Evolutionary conservation across 2,113 vertebrate species (phyloP), one percentile per base, ranked within the genome.

Genomic region (Sciurus niger): DNA sequence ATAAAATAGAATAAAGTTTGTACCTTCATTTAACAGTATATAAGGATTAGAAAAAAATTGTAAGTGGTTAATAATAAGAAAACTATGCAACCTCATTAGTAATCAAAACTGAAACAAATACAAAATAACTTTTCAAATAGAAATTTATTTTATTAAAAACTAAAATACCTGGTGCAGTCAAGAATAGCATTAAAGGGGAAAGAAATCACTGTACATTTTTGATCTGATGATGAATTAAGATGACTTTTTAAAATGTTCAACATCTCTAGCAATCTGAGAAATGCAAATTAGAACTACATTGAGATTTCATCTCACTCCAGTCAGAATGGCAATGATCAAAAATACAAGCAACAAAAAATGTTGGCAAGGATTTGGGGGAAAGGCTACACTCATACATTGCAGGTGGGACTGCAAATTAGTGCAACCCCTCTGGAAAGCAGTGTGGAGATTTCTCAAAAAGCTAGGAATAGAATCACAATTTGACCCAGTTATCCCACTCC

Each of bases 31-130:
- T 80, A 8, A 13, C 12, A 85, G 82, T 55, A 86, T 28, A 37
- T 0, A 68, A 63, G 8, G 65, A 82, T 92, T 63, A 48, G 53
- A 53, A 20, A 65, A 48, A 79, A 40, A 51, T 20, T 8, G 1
- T 16, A 77, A 53, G 32, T 90, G 30, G 24, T 76, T 65, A 94
- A 53, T 30, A 51, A 78, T 0, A 84, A 94, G 40, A 78, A 94
- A 95, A 95, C 46, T 25, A 53, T 6, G 22, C 6, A 40, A 13
- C 13, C 63, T 84, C 4, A 48, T 88, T 85, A 70, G 53, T 67
- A 86, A 84, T 94, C 6, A 90, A 77, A 90, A 93, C 67, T 24
- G 70, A 96, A 89, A 87, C 24, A 80, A 85, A 32, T 60, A 51
- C 58, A 13, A 95, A 55, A 76, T 68, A 67, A 43, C 48, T 74